These are phyloP conservation scores for Aphidius colemani DNA, from an alignment of 2,888 invertebrate species.

Conservation along the genomic window DNA sequence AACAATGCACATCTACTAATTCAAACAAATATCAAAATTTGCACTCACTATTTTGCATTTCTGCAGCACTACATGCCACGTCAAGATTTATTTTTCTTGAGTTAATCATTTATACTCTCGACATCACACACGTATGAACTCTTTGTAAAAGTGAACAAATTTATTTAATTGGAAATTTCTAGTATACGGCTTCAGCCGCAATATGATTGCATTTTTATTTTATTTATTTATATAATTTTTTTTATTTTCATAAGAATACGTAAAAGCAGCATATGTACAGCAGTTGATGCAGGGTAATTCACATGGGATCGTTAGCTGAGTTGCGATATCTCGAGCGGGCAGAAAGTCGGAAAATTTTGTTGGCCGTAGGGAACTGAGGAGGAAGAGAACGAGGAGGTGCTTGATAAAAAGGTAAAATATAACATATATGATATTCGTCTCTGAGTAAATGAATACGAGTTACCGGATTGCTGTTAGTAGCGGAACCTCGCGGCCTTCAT, in stretches of 20 bases:
- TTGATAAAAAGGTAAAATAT: conserved; percentile 7
- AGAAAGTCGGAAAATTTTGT: conserved; percentile 24
- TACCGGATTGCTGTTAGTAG: conserved; percentile 9
- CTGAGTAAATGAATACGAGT: conserved; percentile 18
- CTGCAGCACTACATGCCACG: neutral
- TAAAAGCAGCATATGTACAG: conserved; percentile 2
- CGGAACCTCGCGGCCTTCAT: neutral
- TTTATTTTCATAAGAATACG: conserved; percentile 17
- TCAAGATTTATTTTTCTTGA: conserved; percentile 10
- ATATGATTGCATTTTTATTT: conserved; percentile 5
- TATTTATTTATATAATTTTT: conserved; percentile 5
- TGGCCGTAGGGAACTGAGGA: conserved; percentile 17
- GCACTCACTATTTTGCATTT: conserved; percentile 16
- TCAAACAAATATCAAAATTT: conserved; percentile 42
- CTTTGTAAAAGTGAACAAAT: no score
- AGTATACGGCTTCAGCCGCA: no score
- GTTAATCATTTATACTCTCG: conserved; percentile 2
- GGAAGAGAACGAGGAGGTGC: conserved; percentile 7
- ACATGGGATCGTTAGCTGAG: conserved; percentile 20
- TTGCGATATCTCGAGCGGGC: conserved; percentile 18
- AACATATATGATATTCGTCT: conserved; percentile 13
- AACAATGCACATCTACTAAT: conserved; percentile 32
- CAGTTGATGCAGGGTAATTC: conserved; percentile 7
- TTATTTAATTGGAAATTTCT: no score
- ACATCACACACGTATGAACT: no score